These are phyloP conservation scores for Netelia virgata DNA, from an alignment of 2,888 invertebrate genomes.

Conservation along the genomic window DNA sequence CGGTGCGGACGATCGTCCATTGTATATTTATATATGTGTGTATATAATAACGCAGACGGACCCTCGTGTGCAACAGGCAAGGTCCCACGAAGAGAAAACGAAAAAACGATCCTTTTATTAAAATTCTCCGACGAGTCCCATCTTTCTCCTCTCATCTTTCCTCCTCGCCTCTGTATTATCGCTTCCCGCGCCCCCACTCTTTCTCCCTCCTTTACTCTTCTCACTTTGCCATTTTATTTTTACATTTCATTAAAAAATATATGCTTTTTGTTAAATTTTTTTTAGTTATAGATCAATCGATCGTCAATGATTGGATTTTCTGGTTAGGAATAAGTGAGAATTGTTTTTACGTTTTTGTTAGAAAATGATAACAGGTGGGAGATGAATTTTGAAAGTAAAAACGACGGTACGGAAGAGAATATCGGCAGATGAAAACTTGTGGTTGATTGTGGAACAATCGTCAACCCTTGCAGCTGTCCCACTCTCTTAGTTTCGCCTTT, in stretches of 20 bases:
- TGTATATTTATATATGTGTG: conserved; percentile 61
- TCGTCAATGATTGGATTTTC: not conserved
- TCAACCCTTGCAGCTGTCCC: conserved; percentile 43
- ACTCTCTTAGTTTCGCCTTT: conserved; percentile 6
- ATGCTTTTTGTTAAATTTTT: no score
- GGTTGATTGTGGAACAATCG: conserved; percentile 15
- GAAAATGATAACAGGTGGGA: not conserved
- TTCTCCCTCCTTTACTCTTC: not conserved
- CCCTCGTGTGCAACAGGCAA: not conserved
- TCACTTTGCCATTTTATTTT: not conserved
- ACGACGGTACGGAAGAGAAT: not conserved
- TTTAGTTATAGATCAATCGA: no score
- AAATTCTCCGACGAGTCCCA: conserved; percentile 34
- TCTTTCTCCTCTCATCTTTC: conserved; percentile 16
- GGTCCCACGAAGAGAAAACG: not conserved
- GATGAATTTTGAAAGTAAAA: not conserved
- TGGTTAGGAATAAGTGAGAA: not conserved
- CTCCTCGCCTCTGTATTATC: not conserved
- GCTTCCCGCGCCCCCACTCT: conserved; percentile 42
- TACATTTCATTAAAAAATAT: not conserved
- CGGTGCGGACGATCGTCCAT: conserved; percentile 73
- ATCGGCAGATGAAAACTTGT: not conserved
- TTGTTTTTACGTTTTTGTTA: not conserved
- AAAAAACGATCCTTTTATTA: conserved; percentile 20
- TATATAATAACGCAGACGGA: conserved; percentile 14